phyloP scores from a whole-genome alignment of 2,888 invertebrate species.

The Andrena praecox region DNA sequence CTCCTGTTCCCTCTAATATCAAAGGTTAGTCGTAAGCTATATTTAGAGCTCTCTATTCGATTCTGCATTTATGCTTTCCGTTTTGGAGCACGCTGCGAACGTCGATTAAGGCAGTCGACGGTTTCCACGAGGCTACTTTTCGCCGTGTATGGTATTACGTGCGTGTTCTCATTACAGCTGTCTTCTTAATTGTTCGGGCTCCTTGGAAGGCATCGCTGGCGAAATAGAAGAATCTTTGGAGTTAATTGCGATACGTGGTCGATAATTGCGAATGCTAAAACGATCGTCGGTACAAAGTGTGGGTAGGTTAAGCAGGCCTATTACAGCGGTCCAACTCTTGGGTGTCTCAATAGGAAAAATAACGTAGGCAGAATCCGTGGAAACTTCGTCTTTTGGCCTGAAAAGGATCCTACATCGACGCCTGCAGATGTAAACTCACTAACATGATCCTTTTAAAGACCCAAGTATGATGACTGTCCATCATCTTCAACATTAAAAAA shows the following conservation, averaged over 20 bases:
- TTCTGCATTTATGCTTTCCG: not conserved
- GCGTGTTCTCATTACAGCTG: not conserved
- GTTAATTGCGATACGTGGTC: not conserved
- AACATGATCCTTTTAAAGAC: too few species aligned
- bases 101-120: slow-evolving; percentile 11
- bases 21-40: not conserved
- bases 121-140: not conserved
- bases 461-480: too few species aligned
- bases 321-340: not conserved
- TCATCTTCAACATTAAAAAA: too few species aligned
- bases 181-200: slow-evolving; percentile 5
- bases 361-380: too few species aligned
- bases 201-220: slow-evolving; percentile 6
- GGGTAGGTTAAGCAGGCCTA: too few species aligned
- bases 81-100: not conserved
- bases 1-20: not conserved
- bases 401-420: too few species aligned
- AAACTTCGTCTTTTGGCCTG: too few species aligned
- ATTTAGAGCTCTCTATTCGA: not conserved
- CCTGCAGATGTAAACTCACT: too few species aligned
- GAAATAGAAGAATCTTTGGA: not conserved
- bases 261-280: not conserved
- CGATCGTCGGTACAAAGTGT: not conserved
- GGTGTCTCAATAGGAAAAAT: not conserved
- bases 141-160: not conserved